Percentiles rank a stretch among this genome's conserved stretches.
Evolutionary conservation across 2,113 vertebrate genomes (phyloP).

Genomic region (Brevimyrus niger): DNA sequence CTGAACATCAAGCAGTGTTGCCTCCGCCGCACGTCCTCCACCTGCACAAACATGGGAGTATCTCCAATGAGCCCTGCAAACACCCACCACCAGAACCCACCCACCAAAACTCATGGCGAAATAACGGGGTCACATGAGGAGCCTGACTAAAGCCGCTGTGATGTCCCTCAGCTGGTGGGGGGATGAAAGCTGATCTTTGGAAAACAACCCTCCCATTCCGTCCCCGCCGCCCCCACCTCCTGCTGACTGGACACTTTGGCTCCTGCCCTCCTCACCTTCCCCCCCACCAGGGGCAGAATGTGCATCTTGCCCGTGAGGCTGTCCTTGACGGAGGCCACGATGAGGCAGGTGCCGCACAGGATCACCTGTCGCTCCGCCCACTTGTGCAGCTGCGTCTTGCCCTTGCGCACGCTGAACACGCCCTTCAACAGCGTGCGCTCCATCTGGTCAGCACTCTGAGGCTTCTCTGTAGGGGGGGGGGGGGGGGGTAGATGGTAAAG

Average conservation of each 20-base stretch:
- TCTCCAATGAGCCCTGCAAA: neutral
- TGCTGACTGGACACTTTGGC: neutral
- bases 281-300: slow-evolving; percentile 86
- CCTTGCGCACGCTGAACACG: slow-evolving; percentile 85
- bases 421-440: slow-evolving; percentile 84
- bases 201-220: slow-evolving; percentile 5
- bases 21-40: slow-evolving; percentile 84
- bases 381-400: slow-evolving; percentile 93
- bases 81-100: neutral
- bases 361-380: slow-evolving; percentile 92
- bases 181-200: slow-evolving; percentile 13
- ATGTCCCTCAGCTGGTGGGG: slow-evolving; percentile 31
- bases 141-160: slow-evolving; percentile 35
- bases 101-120: neutral
- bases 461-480: slow-evolving; percentile 58
- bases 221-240: neutral
- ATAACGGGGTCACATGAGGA: neutral
- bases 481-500: neutral
- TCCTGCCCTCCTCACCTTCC: slow-evolving; percentile 72
- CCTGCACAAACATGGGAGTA: slow-evolving; percentile 52
- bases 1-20: slow-evolving; percentile 84
- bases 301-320: slow-evolving; percentile 92
- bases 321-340: slow-evolving; percentile 92
- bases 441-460: slow-evolving; percentile 60
- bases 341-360: slow-evolving; percentile 89